phyloP scores from a whole-genome alignment of 2,113 vertebrate genomes.

The Notarius quadriscutis region DNA sequence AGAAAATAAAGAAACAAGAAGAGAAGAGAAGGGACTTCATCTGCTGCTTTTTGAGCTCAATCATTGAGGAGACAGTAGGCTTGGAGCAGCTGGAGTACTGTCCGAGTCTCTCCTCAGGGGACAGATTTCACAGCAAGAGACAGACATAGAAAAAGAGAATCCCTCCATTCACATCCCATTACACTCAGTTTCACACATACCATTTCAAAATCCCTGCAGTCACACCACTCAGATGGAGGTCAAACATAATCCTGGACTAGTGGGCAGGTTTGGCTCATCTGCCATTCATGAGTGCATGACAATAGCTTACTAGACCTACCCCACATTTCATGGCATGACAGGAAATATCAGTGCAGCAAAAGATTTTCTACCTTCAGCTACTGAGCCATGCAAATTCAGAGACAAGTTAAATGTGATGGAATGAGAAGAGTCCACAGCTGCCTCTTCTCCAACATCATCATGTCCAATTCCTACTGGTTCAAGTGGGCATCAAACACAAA shows the following conservation, averaged over 20 bases:
- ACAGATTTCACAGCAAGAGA: constrained; percentile 29
- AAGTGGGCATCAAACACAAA: constrained; percentile 30
- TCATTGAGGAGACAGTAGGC: constrained; percentile 1
- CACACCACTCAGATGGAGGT: constrained; percentile 15
- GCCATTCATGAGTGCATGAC: neutral
- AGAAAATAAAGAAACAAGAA: neutral
- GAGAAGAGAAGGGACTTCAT: neutral
- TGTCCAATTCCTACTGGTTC: constrained; percentile 24
- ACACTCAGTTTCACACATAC: constrained; percentile 30
- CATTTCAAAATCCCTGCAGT: neutral
- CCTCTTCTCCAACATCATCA: constrained; percentile 18
- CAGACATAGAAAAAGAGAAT: constrained; percentile 8
- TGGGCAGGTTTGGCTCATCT: constrained; percentile 15
- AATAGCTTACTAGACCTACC: neutral
- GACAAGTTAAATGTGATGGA: constrained; percentile 18
- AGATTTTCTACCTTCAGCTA: neutral
- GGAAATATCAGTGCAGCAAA: neutral
- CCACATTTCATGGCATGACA: neutral
- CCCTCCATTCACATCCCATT: constrained; percentile 34
- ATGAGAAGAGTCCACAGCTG: constrained; percentile 10
- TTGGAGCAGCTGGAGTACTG: constrained; percentile 14
- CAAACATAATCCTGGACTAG: constrained; percentile 10
- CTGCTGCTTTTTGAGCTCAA: neutral
- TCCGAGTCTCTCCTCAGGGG: constrained; percentile 5
- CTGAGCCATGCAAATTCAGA: neutral